Base-by-base conservation (phyloP, 1,140 invertebrate species). In the Drosophila bocqueti region DNA sequence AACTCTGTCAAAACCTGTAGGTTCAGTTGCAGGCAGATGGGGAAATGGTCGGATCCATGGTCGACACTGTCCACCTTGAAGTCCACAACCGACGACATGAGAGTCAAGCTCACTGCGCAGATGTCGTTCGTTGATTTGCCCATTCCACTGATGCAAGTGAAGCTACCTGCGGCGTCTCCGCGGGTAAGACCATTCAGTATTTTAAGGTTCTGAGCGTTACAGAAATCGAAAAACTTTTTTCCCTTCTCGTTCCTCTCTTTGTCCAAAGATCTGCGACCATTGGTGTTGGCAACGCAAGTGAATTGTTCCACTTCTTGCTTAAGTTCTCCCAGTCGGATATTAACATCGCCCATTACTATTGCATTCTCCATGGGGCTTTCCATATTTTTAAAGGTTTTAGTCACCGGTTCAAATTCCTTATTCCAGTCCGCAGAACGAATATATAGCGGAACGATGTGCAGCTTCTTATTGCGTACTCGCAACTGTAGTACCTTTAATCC, bases 21-120 rank as follows among this genome's bases (percentile, higher is more conserved):
- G 40, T 68, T 24, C 8, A 68, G 8, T 11, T 38, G 9, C 11
- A 68, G n/a, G 15, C 29, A 67, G 15, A 71, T 71, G 49, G 67
- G 63, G 4, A 71, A 29, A n/a, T 71, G 67, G 10, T 71, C 63
- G 11, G 67, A 71, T 16, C 63, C 67, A 24, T 71, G 65, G 10
- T 46, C 15, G 11, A 38, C 31, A 0, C n/a, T 31, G 15, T 69
- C 67, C 13, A 69, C 67, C 11, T 34, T 54, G 9, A 69, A 69
- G n/a, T 67, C 40, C 7, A 36, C 8, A 1, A 69, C 63, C 6
- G 15, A 16, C 4, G 4, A 0, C 63, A 69, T 67, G 7, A 69
- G 31, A 45, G 24, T 45, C 1, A 4, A 47, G 24, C 66, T 69
- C 3, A 69, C 62, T 21, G 67, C 47, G 5, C 62, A 49, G 10